Evolutionary conservation across 2,888 invertebrate species (phyloP).

Genomic region (Lasioglossum villosulum): DNA sequence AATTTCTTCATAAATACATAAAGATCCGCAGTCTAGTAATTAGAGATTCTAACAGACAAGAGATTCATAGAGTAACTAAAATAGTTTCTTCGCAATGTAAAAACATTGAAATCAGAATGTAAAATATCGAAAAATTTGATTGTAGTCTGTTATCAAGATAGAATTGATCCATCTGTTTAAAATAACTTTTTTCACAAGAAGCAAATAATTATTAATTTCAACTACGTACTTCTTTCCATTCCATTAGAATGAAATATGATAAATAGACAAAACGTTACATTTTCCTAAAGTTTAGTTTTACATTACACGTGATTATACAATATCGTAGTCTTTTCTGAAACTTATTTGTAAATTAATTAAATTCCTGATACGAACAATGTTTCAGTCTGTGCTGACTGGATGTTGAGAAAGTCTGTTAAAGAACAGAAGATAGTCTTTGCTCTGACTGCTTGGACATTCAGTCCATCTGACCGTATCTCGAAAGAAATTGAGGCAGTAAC

Average conservation of each 20-base stretch:
- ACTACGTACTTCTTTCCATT: not conserved
- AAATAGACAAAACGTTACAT: not conserved
- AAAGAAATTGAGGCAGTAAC: conserved; percentile 43
- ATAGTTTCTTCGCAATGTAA: not conserved
- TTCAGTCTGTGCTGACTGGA: not conserved
- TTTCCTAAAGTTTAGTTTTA: not conserved
- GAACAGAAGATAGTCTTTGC: conserved; percentile 2
- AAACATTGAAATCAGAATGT: not conserved
- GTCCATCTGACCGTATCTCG: conserved; percentile 28
- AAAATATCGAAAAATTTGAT: not conserved
- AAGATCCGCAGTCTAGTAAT: not conserved
- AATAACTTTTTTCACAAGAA: not conserved
- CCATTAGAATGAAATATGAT: not conserved
- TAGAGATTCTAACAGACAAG: not conserved
- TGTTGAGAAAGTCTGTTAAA: not conserved
- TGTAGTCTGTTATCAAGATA: not conserved
- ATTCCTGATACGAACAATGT: not conserved
- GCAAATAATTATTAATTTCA: not conserved
- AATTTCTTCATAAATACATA: too few relatives aligned
- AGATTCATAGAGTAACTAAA: not conserved
- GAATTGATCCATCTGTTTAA: not conserved
- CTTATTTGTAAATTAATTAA: not conserved
- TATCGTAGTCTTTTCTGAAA: not conserved
- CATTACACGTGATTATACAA: not conserved
- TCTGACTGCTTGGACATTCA: not conserved